These are phyloP conservation scores for Anthoptus insignis DNA, from an alignment of 2,888 invertebrate genomes.

Conservation along the genomic window DNA sequence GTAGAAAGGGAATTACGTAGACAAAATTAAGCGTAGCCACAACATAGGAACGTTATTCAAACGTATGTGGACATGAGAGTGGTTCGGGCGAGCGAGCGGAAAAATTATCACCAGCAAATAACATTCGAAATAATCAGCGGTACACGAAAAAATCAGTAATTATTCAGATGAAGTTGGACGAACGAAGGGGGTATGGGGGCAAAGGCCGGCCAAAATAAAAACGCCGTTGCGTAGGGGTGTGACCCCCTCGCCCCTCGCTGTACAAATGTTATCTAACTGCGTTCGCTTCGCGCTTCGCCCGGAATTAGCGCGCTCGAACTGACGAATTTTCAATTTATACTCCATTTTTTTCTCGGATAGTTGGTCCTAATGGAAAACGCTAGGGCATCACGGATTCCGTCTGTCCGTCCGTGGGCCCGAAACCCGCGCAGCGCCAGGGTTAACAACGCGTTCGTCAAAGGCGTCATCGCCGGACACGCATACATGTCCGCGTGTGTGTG, in stretches of 20 bases:
- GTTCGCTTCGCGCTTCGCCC: slow-evolving; percentile 78
- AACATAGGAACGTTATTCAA: slow-evolving; percentile 26
- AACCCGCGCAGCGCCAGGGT: slow-evolving; percentile 49
- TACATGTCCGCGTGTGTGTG: slow-evolving; percentile 82
- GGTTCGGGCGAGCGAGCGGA: slow-evolving; percentile 69
- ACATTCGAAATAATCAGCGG: slow-evolving; percentile 87
- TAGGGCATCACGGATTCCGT: slow-evolving; percentile 64
- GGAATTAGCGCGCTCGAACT: slow-evolving; percentile 79
- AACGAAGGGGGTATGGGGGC: slow-evolving; percentile 83
- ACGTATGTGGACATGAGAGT: slow-evolving; percentile 35
- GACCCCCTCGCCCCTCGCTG: slow-evolving; percentile 73
- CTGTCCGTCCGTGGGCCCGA: slow-evolving; percentile 52
- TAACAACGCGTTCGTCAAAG: slow-evolving; percentile 59
- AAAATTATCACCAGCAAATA: slow-evolving; percentile 86
- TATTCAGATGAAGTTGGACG: slow-evolving; percentile 87
- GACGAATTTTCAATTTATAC: slow-evolving; percentile 83
- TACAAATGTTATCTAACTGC: slow-evolving; percentile 87
- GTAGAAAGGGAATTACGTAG: slow-evolving; percentile 30
- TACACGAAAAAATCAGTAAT: slow-evolving; percentile 87
- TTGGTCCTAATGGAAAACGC: slow-evolving; percentile 75
- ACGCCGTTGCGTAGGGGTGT: slow-evolving; percentile 86
- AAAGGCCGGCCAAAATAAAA: slow-evolving; percentile 86
- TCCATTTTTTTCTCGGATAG: slow-evolving; percentile 80
- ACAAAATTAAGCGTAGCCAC: slow-evolving; percentile 15
- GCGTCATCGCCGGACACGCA: slow-evolving; percentile 77